Percentiles rank a stretch among this genome's conserved stretches.
phyloP scores from a whole-genome alignment of 2,113 vertebrate genomes.

The Brevimyrus niger region DNA sequence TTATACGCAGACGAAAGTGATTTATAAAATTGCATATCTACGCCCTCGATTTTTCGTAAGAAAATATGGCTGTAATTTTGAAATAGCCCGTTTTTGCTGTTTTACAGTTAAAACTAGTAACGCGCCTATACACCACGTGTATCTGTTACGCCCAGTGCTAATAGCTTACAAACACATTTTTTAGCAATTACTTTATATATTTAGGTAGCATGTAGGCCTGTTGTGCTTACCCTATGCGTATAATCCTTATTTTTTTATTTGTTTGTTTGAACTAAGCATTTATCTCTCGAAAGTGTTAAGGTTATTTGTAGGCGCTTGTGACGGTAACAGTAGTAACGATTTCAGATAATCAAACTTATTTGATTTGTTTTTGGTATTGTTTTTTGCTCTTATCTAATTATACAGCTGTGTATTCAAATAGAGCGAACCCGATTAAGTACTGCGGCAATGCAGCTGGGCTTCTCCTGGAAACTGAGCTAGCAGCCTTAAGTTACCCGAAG shows the following conservation, averaged over 20 bases:
- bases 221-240: too few species aligned
- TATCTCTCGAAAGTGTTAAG: neutral
- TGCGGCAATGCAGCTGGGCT: neutral
- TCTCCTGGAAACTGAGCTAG: neutral
- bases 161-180: neutral
- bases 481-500: neutral
- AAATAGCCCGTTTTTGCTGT: neutral
- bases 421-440: neutral
- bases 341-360: neutral
- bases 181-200: neutral
- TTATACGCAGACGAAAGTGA: neutral
- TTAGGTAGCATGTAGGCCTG: neutral
- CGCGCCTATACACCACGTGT: neutral
- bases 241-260: too few species aligned
- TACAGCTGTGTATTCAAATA: neutral
- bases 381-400: neutral
- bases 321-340: neutral
- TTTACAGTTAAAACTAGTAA: neutral
- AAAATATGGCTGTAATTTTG: neutral
- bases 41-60: neutral
- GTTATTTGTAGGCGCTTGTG: neutral
- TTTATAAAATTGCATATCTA: constrained; percentile 6
- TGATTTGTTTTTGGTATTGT: neutral
- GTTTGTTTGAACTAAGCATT: neutral
- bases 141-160: neutral